Evolutionary conservation across 2,113 vertebrate species (phyloP), one percentile per base, ranked within the genome.

Genomic region (Erythrolamprus reginae): DNA sequence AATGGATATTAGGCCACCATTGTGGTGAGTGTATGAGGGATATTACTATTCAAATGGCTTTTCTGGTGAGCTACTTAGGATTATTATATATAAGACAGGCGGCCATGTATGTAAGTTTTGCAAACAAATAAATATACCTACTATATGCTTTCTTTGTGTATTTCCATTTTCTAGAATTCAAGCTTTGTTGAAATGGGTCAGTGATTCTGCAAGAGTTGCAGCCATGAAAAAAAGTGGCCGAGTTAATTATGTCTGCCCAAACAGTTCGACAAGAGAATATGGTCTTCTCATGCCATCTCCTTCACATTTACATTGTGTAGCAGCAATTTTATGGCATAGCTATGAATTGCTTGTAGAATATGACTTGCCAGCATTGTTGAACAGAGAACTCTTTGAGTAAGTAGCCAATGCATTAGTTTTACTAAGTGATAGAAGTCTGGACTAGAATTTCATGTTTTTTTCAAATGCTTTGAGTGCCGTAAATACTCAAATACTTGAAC

Each of bases 231-330:
- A 98, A 94, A 98, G 96, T 82, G 96, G 97, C 45, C 97, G 98
- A 1, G 95, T 97, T 93, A 98, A 97, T 93, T 98, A 98, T 90
- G 50, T 96, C 51, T 96, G 97, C 55, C 96, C 97, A 5, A 96
- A 94, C 24, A 96, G 96, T 94, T 98, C 98, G 0, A 92, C 98
- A 0, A 95, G 98, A 90, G 99, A 99, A 91, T 99, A 99, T 33
- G 99, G 99, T 82, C 98, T 99, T 82, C 95, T 99, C 89, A 99
- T 99, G 99, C 99, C 99, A 0, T 99, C 99, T 1, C 99, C 99
- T 21, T 99, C 99, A 86, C 99, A 99, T 94, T 96, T 99, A 93
- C 99, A 99, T 96, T 99, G 99, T 0, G 98, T 99, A 33, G 99
- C 99, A 9, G 98, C 99, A 48, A 98, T 99, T 96, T 91, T 99